Conservation (phyloP, 2,797 vertebrate species). For the Craterocephalus amniculus region DNA sequence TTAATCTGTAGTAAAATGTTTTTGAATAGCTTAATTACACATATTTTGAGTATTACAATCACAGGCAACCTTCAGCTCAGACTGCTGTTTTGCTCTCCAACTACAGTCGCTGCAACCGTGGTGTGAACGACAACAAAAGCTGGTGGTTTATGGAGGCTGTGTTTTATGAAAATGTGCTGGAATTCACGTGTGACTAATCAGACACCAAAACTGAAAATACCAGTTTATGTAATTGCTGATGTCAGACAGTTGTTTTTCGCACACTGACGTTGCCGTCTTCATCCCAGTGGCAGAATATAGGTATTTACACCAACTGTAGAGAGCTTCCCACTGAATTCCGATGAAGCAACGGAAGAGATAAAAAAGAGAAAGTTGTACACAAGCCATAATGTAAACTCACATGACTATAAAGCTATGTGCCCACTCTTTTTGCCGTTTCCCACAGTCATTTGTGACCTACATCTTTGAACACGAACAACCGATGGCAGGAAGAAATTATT, state of each 20-base stretch:
- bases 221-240: conserved; percentile 21
- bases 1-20: not conserved
- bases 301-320: conserved; percentile 20
- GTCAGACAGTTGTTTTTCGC: not conserved
- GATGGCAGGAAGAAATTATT: conserved; percentile 25
- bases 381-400: not conserved
- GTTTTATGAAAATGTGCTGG: not conserved
- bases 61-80: not conserved
- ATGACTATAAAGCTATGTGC: not conserved
- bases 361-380: not conserved
- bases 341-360: not conserved
- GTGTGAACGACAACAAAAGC: not conserved
- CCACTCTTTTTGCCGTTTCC: not conserved
- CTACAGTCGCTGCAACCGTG: not conserved
- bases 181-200: conserved; percentile 18
- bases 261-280: not conserved
- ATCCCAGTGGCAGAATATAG: conserved; percentile 12
- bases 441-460: conserved; percentile 29
- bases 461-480: conserved; percentile 18
- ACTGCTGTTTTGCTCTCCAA: not conserved
- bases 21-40: not conserved
- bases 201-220: conserved; percentile 2
- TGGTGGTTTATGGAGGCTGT: not conserved
- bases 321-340: not conserved
- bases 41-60: not conserved